Evolutionary conservation across 64 coral and sea anemone species (phyloP), one percentile per base, ranked within the genome.

Genomic region (Hydrozoanthus tunicans): DNA sequence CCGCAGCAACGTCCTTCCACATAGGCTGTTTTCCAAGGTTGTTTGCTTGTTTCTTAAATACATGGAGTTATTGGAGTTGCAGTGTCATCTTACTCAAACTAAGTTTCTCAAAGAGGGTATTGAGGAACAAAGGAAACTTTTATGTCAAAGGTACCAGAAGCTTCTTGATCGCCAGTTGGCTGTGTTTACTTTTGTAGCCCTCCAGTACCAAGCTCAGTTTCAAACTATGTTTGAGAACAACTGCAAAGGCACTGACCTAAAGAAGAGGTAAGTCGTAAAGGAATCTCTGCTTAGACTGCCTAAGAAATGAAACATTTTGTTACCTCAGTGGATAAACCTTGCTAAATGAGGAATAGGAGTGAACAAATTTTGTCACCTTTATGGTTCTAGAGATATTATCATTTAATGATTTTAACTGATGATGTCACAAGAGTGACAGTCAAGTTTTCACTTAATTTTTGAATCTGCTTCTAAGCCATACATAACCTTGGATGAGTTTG

Each of bases 61-160:
- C 74, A 70, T 61, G 12, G 53, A 73, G 13, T 11, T 88, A 11
- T 88, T 88, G 69, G 59, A 88, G 55, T 57, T 88, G 15, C 84
- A 88, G 10, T 88, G 84, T 59, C 17, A 59, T 13, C 84, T 73
- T 24, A 88, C 32, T 88, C 52, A 74, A 27, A 24, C 57, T 43
- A 75, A 73, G 70, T 32, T 60, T 13, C n/a, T 8, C 7, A 20
- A 61, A 59, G 84, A 88, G 24, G 15, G 13, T 61, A 25, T 8
- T 17, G 69, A 74, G 11, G 53, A 54, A 75, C 84, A 88, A 88
- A 74, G 69, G 32, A 88, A 74, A 74, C 84, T 51, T 11, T 59
- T 88, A 57, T 10, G 27, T 43, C 84, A 88, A 73, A 70, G 74
- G 57, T 56, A 88, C 4, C 84, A 88, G 84, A 88, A 74, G 54